Base-by-base conservation (phyloP, 1,140 invertebrate genomes). In the Phymastichus coffea region DNA sequence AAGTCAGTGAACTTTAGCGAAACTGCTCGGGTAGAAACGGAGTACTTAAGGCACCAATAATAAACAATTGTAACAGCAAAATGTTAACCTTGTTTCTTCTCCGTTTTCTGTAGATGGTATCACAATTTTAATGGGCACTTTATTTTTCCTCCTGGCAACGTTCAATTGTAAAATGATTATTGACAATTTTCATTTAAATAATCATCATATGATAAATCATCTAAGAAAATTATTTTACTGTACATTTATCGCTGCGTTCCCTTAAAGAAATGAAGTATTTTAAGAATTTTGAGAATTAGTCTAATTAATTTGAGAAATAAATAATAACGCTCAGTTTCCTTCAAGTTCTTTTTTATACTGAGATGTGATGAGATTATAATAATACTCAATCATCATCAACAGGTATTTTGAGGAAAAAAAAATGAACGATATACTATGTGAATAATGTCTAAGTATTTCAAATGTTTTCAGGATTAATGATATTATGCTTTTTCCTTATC, bases 101-200 rank as follows among this genome's bases (percentile, higher is more conserved):
- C 73, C 76, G 57, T 68, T 66, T 67, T 75, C 67, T 63, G 64
- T 66, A 28, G 76, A 25, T 66, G 78, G 76, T 41, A 79, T 75
- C 51, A 73, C 68, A 74, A 79, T 79, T 80, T 75, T 80, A 66
- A 80, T 67, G 44, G 78, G 78, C 70, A 78, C 55, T 68, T 72
- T 77, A 75, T 69, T 78, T 78, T 79, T 80, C 77, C 78, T 79
- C 74, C 78, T 79, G 63, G 57, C 63, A 71, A 71, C 62, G 65
- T 76, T 70, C 61, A 76, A 76, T 73, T 67, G 6, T 33, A n/a
- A n/a, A n/a, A n/a, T n/a, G n/a, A n/a, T n/a, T n/a, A n/a, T n/a
- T n/a, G n/a, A n/a, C n/a, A n/a, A n/a, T n/a, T n/a, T n/a, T n/a
- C n/a, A n/a, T n/a, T n/a, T n/a, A n/a, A n/a, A n/a, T n/a, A n/a